These are phyloP conservation scores for Salmo trutta DNA, from an alignment of 2,797 vertebrate species.

Conservation along the genomic window DNA sequence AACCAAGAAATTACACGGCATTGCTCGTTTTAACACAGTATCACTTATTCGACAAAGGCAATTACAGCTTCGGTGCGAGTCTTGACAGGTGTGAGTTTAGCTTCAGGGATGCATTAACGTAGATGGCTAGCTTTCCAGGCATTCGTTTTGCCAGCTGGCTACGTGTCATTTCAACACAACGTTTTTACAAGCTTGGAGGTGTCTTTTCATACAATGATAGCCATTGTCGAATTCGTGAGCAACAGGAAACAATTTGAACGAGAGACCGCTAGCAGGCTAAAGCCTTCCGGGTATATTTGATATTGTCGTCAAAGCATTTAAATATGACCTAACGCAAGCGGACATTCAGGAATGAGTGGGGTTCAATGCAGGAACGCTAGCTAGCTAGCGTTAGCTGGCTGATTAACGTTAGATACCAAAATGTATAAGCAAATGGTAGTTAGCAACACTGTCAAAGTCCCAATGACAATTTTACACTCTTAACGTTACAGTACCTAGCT, in stretches of 20 bases:
- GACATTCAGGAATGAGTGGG: neutral
- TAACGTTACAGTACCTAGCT: neutral
- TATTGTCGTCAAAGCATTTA: neutral
- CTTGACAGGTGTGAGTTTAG: neutral
- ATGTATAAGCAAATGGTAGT: neutral
- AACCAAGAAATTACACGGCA: too few relatives aligned
- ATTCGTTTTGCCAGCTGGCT: neutral
- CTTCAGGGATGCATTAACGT: neutral
- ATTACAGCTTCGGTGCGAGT: neutral
- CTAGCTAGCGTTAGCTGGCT: neutral
- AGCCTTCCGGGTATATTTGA: slow-evolving; percentile 18
- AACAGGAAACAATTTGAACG: neutral
- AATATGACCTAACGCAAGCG: neutral
- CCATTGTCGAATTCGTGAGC: neutral
- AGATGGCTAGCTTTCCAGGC: neutral
- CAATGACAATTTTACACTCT: neutral
- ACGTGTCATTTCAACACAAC: neutral
- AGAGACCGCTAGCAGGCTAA: neutral
- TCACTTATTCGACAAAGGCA: neutral
- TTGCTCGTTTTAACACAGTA: too few relatives aligned
- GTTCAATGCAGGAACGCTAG: slow-evolving; percentile 2
- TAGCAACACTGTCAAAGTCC: neutral
- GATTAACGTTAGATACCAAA: neutral
- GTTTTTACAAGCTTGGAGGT: neutral
- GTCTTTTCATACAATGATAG: neutral